phyloP scores from a whole-genome alignment of 2,888 invertebrate species.

The Oeneis ivallda region DNA sequence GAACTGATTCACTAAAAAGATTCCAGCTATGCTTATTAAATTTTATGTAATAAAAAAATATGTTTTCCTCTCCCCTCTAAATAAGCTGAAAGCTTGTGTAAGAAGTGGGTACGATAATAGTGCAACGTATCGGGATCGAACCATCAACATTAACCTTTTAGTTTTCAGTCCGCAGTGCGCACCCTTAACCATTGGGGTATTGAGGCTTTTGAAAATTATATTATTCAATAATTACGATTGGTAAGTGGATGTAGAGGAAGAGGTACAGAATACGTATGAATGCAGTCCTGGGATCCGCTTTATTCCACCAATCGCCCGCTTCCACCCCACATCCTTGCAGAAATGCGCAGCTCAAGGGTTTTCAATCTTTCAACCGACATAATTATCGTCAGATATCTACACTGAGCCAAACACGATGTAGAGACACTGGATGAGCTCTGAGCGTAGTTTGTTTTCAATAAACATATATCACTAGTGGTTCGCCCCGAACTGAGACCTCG shows the following conservation, averaged over 20 bases:
- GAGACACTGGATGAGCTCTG: conserved; percentile 42
- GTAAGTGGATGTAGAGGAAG: not conserved
- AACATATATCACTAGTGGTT: no score
- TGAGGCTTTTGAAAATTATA: not conserved
- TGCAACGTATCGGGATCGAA: no score
- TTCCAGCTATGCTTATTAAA: no score
- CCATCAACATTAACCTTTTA: no score
- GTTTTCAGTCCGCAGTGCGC: no score
- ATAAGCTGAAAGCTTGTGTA: no score
- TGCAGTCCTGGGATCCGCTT: conserved; percentile 37
- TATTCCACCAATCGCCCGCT: conserved; percentile 44
- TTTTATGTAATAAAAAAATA: no score
- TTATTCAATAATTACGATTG: not conserved
- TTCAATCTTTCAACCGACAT: conserved; percentile 73
- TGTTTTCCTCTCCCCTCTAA: no score
- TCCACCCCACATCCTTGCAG: conserved; percentile 47
- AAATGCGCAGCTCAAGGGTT: conserved; percentile 61
- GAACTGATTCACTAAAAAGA: no score
- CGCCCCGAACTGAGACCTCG: no score
- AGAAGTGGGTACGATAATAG: no score
- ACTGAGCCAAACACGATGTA: conserved; percentile 45
- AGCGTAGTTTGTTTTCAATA: conserved; percentile 23
- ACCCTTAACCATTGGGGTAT: no score
- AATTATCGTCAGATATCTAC: conserved; percentile 73
- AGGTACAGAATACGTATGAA: conserved; percentile 30